These are phyloP conservation scores for Neopelma chrysocephalum DNA, from an alignment of 2,797 vertebrate genomes.

Conservation along the genomic window DNA sequence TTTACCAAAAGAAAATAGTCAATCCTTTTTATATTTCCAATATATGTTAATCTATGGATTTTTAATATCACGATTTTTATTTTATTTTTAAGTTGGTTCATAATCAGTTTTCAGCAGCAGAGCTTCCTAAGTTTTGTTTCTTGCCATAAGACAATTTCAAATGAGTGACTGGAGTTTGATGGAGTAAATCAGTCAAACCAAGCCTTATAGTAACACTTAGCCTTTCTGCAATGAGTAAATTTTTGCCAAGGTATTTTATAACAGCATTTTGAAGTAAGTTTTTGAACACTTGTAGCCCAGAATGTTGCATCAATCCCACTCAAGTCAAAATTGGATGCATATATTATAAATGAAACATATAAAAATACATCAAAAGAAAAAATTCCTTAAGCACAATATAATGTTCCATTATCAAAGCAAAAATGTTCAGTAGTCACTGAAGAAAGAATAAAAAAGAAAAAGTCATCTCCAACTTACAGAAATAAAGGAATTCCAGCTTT, in stretches of 20 bases:
- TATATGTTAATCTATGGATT: not conserved
- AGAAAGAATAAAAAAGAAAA: not conserved
- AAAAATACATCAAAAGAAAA: not conserved
- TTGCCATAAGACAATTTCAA: not conserved
- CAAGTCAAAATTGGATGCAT: not conserved
- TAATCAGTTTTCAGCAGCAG: not conserved
- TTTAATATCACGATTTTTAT: not conserved
- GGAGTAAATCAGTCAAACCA: not conserved
- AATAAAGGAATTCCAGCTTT: constrained; percentile 16
- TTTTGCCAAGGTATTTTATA: not conserved
- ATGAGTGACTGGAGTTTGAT: not conserved
- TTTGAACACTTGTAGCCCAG: not conserved
- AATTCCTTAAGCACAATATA: not conserved
- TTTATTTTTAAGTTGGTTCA: not conserved
- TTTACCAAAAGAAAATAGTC: not conserved
- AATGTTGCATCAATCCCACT: not conserved
- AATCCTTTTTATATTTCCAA: not conserved
- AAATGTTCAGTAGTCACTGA: not conserved
- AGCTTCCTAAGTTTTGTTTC: not conserved
- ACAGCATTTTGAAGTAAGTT: not conserved
- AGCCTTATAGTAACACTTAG: not conserved
- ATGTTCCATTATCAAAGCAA: not conserved
- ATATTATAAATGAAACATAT: not conserved
- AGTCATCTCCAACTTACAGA: not conserved
- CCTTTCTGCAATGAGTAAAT: not conserved